phyloP scores from a whole-genome alignment of 2,888 invertebrate species.

The Lasioglossum leucozonium region DNA sequence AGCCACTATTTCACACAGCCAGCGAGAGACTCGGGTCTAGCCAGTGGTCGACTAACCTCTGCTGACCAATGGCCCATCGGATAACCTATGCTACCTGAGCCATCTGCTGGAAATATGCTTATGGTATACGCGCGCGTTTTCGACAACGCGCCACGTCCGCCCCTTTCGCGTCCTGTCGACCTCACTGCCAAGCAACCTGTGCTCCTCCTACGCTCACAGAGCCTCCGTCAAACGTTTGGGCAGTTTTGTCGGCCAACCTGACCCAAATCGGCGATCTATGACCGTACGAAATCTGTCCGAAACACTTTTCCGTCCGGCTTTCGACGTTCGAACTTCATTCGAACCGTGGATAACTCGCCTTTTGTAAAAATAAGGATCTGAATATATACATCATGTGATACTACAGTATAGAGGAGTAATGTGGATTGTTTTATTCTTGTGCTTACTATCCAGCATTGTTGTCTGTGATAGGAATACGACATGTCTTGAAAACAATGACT shows the following conservation, averaged over 20 bases:
- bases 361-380: background rate
- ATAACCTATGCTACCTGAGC: slow-evolving; percentile 79
- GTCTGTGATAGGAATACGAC: background rate
- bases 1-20: slow-evolving; percentile 82
- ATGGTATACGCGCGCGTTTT: slow-evolving; percentile 72
- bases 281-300: background rate
- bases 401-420: background rate
- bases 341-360: background rate
- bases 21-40: slow-evolving; percentile 70
- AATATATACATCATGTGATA: too few species aligned
- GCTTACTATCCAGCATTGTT: background rate
- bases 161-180: slow-evolving; percentile 55
- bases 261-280: background rate
- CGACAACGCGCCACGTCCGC: slow-evolving; percentile 63
- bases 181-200: slow-evolving; percentile 13
- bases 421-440: background rate
- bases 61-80: slow-evolving; percentile 82
- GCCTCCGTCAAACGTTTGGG: slow-evolving; percentile 21
- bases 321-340: background rate
- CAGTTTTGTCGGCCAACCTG: background rate
- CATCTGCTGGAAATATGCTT: slow-evolving; percentile 81
- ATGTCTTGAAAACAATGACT: background rate
- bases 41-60: slow-evolving; percentile 77
- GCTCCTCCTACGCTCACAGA: slow-evolving; percentile 1
- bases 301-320: background rate